Evolutionary conservation across 2,797 vertebrate species (phyloP), one percentile per base, ranked within the genome.

Genomic region (Sebastes kiyomatsui): DNA sequence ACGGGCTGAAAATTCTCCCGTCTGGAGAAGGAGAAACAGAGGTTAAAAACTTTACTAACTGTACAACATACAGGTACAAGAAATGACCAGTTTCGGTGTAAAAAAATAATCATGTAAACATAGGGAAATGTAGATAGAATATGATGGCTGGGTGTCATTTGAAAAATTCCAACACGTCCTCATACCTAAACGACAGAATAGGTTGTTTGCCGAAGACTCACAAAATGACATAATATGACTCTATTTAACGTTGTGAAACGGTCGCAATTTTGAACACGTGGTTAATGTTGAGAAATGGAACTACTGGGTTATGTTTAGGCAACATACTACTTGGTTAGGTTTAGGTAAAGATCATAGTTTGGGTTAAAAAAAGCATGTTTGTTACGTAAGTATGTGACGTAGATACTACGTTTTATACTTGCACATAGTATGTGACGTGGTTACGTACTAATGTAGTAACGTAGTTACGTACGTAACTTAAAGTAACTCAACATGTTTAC

Each of bases 1-100:
- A 30, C 98, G 97, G 81, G 98, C 98, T 2, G 98, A 99, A 90
- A 99, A 99, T 95, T 99, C 98, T 71, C 96, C 96, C 0, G 95
- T 95, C 91, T 94, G 75, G 5, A 69, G 72, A 25, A 82, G 6
- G 65, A 72, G n/a, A 79, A 56, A 42, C 14, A 67, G n/a, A 75
- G 22, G 18, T 11, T 2, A 27, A 64, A 23, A 56, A 25, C 3
- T 67, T 80, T 2, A 60, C 5, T 68, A 64, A 23, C 14, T 65
- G 20, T 23, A 33, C 9, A 54, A 38, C 11, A 73, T 4, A 33
- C 5, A 68, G 6, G 12, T 11, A 33, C 4, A 42, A 58, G 27
- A 32, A 62, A 62, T 11, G 8, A 28, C 8, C 1, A n/a, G 3
- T 4, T 23, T 3, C 20, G 5, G n/a, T 56, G 23, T 22, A 32